phyloP scores from a whole-genome alignment of 2,113 vertebrate genomes.

The Peucedramus taeniatus region DNA sequence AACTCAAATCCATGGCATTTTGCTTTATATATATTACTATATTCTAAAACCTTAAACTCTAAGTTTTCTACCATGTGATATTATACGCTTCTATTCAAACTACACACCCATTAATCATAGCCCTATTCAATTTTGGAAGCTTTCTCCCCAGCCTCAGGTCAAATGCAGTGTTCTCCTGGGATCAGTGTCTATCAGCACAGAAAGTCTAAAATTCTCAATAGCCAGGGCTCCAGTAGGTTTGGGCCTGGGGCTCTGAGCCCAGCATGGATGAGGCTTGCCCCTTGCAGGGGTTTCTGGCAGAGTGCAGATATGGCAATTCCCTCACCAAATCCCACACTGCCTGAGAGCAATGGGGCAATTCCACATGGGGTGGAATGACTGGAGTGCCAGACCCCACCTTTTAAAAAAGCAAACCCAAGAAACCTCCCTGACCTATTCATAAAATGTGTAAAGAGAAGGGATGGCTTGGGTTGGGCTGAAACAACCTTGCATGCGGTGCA shows the following conservation, averaged over 20 bases:
- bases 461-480: background rate
- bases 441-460: background rate
- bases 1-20: accelerated
- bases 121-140: background rate
- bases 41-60: background rate
- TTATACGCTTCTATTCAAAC: background rate
- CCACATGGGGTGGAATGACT: background rate
- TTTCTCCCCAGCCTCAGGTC: background rate
- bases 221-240: background rate
- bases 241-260: background rate
- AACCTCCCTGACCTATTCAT: background rate
- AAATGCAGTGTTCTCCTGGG: background rate
- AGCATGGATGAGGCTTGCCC: background rate
- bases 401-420: background rate
- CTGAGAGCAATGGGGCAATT: background rate
- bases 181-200: background rate
- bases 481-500: background rate
- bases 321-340: background rate
- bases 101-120: background rate
- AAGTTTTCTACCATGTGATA: background rate
- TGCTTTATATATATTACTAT: background rate
- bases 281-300: background rate
- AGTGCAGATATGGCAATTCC: background rate
- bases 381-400: background rate
- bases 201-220: background rate